These are phyloP conservation scores for Holothuria glaberrima DNA, from an alignment of 35 echinoderm and acorn worm species.

Conservation along the genomic window DNA sequence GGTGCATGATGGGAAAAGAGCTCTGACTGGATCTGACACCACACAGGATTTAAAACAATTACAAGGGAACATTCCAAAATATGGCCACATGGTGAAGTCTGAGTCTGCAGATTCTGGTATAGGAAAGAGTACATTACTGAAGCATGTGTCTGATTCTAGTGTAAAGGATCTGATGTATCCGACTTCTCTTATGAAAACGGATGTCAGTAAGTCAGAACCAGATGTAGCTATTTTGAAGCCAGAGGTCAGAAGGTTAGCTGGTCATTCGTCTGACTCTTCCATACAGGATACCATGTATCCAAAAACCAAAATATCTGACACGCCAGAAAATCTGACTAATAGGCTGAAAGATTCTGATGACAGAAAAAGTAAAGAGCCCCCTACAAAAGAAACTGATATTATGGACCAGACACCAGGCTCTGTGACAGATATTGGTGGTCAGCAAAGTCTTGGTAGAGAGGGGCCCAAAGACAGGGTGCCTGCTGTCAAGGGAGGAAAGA, in stretches of 20 bases:
- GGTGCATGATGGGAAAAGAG: neutral
- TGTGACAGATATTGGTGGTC: too few relatives aligned
- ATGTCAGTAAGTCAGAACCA: slow-evolving; percentile 41
- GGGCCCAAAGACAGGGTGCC: too few relatives aligned
- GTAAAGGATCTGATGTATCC: slow-evolving; percentile 36
- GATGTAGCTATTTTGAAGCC: neutral
- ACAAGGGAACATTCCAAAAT: neutral
- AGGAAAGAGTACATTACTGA: slow-evolving; percentile 7
- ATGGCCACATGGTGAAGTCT: slow-evolving; percentile 14
- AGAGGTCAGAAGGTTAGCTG: slow-evolving; percentile 27
- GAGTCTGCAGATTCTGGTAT: slow-evolving; percentile 36
- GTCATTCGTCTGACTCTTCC: slow-evolving; percentile 70
- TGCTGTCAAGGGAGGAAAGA: too few relatives aligned
- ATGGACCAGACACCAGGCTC: too few relatives aligned
- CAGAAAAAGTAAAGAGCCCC: too few relatives aligned
- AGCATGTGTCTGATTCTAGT: slow-evolving; percentile 29
- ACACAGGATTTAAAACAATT: neutral
- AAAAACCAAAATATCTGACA: too few relatives aligned
- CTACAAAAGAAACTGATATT: too few relatives aligned
- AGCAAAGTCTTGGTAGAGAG: too few relatives aligned
- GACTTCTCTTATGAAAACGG: neutral
- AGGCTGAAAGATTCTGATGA: too few relatives aligned
- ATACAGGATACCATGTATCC: slow-evolving; percentile 45
- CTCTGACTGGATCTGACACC: neutral
- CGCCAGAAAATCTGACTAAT: too few relatives aligned